phyloP scores from a whole-genome alignment of 2,113 vertebrate species.

The Barnardius zonarius region DNA sequence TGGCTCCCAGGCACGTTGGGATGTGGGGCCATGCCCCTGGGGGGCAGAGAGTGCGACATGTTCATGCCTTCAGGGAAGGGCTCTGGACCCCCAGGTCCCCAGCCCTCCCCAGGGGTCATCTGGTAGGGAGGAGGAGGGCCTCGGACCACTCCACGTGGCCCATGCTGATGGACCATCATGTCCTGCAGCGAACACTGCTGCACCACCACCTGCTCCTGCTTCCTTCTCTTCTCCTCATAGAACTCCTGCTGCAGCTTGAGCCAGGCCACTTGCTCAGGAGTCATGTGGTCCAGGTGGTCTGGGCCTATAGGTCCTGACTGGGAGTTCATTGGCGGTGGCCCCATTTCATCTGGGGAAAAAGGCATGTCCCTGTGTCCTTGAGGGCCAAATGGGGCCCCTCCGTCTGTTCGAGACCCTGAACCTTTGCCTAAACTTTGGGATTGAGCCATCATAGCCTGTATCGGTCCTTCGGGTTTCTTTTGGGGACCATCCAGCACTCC shows the following conservation, averaged over 20 bases:
- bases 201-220: slow-evolving; percentile 90
- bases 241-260: slow-evolving; percentile 98
- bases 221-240: slow-evolving; percentile 96
- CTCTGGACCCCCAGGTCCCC: slow-evolving; percentile 87
- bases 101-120: slow-evolving; percentile 91
- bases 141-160: slow-evolving; percentile 90
- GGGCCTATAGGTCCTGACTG: slow-evolving; percentile 80
- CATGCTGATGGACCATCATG: slow-evolving; percentile 96
- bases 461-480: slow-evolving; percentile 89
- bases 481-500: slow-evolving; percentile 83
- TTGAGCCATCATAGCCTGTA: slow-evolving; percentile 97
- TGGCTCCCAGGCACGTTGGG: slow-evolving; percentile 79
- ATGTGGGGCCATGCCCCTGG: slow-evolving; percentile 88
- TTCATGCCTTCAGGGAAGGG: slow-evolving; percentile 90
- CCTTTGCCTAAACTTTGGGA: slow-evolving; percentile 94
- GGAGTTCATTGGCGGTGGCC: slow-evolving; percentile 84
- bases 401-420: slow-evolving; percentile 88
- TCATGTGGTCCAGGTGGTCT: slow-evolving; percentile 95
- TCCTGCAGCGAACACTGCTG: slow-evolving; percentile 94
- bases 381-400: slow-evolving; percentile 87
- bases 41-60: slow-evolving; percentile 83
- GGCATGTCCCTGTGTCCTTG: slow-evolving; percentile 93
- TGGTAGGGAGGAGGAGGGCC: slow-evolving; percentile 96
- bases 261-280: slow-evolving; percentile 97
- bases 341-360: slow-evolving; percentile 95